Percentiles rank a stretch among this genome's conserved stretches.
Evolutionary conservation across 2,888 invertebrate species (phyloP).

Genomic region (Drosophila gaucha): DNA sequence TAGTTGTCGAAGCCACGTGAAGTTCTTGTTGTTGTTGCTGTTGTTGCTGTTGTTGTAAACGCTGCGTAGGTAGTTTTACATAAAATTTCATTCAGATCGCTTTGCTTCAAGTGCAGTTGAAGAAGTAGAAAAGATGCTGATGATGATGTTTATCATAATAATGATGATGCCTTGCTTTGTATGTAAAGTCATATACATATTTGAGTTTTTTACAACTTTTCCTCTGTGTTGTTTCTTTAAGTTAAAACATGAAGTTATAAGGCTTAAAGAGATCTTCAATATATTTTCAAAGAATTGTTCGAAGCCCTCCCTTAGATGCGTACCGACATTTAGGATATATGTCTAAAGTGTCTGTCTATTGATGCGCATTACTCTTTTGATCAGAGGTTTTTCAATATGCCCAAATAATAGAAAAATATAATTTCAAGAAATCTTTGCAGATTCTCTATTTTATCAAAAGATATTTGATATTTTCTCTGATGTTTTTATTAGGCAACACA

Average conservation of each 20-base stretch:
- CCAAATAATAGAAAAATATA: no score
- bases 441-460: no score
- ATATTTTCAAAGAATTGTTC: neutral
- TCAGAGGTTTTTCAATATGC: no score
- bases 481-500: no score
- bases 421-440: no score
- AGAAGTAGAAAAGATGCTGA: neutral
- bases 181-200: neutral
- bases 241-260: no score
- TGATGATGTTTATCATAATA: neutral
- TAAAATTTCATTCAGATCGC: constrained; percentile 66
- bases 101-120: constrained; percentile 16
- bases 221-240: neutral
- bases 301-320: no score
- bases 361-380: no score
- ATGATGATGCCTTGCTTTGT: neutral
- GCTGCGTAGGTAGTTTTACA: constrained; percentile 74
- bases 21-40: constrained; percentile 46
- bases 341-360: no score
- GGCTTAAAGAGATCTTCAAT: neutral
- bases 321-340: no score
- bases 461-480: no score
- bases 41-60: constrained; percentile 52
- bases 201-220: neutral
- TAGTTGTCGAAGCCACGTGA: constrained; percentile 53